Conservation (phyloP, 2,888 invertebrate genomes). For the Drosophila peninsularis region DNA sequence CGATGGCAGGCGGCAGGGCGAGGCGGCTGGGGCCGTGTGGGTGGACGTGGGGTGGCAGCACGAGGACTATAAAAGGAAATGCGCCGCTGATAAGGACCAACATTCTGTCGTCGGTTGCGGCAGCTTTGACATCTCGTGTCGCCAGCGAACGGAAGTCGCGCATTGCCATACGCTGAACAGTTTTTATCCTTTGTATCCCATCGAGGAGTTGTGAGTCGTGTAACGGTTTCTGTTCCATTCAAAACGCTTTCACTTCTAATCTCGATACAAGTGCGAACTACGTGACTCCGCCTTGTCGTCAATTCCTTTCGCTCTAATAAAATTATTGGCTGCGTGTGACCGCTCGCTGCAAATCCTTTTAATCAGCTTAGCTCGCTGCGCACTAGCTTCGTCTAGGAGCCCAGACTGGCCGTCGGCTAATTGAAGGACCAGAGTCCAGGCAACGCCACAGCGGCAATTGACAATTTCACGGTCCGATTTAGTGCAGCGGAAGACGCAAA, state of each 20-base stretch:
- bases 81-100: conserved; percentile 79
- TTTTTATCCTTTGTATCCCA: conserved; percentile 13
- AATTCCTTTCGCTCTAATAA: conserved; percentile 59
- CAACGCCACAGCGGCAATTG: conserved; percentile 23
- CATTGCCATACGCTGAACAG: conserved; percentile 21
- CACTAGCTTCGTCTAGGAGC: neutral
- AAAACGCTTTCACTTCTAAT: conserved; percentile 31
- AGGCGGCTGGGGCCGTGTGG: conserved; percentile 3
- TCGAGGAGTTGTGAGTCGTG: conserved; percentile 20
- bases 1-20: conserved; percentile 5
- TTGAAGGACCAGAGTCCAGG: conserved; percentile 41
- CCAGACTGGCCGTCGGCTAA: conserved; percentile 48
- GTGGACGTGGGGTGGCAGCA: conserved; percentile 11
- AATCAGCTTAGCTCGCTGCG: conserved; percentile 43
- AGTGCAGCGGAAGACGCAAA: conserved; percentile 25
- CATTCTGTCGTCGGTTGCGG: conserved; percentile 82
- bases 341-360: conserved; percentile 52
- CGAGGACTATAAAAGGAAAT: conserved; percentile 83
- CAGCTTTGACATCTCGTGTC: conserved; percentile 72
- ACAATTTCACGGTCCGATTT: conserved; percentile 45
- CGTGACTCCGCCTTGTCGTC: conserved; percentile 34
- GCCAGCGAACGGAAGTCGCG: conserved; percentile 46
- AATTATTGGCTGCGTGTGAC: conserved; percentile 62
- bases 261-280: conserved; percentile 40
- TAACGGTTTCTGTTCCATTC: conserved; percentile 62